Evolutionary conservation across 2,797 vertebrate genomes (phyloP).

Genomic region (Cryptoblepharus egeriae): DNA sequence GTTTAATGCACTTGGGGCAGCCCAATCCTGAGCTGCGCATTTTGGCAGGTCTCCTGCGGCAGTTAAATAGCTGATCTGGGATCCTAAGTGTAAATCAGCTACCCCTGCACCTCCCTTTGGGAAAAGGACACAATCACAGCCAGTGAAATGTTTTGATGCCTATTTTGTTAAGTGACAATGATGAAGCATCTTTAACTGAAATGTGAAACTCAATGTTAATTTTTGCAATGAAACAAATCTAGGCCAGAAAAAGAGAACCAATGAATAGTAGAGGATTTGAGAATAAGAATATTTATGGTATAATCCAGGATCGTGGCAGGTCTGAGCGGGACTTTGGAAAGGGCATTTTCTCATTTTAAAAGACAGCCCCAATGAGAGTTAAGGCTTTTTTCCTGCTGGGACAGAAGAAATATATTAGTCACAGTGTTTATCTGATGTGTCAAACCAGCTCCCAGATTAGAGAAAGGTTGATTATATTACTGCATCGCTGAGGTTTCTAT

Average conservation of each 20-base stretch:
- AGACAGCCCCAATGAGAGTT: not conserved
- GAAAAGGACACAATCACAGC: too few species aligned
- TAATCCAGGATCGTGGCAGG: not conserved
- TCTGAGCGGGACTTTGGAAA: not conserved
- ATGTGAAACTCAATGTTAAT: not conserved
- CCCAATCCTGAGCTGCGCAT: too few species aligned
- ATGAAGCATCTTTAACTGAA: not conserved
- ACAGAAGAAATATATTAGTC: conserved; percentile 25
- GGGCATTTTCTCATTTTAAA: not conserved
- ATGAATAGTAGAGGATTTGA: not conserved
- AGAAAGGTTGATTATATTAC: not conserved
- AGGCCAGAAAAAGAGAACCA: not conserved
- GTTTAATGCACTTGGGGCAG: too few species aligned
- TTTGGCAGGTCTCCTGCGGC: too few species aligned
- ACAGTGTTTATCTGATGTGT: conserved; percentile 19
- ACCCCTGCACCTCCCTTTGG: too few species aligned
- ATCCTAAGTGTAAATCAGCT: too few species aligned
- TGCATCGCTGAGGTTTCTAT: conserved; percentile 4
- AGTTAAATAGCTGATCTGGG: too few species aligned
- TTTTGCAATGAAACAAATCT: not conserved
- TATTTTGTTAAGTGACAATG: not conserved
- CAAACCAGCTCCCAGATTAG: conserved; percentile 15
- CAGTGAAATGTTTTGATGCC: conserved; percentile 28
- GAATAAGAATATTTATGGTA: not conserved
- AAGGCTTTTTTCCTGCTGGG: not conserved